These are phyloP conservation scores for Spialia ferax DNA, from an alignment of 2,888 invertebrate genomes.

Conservation along the genomic window DNA sequence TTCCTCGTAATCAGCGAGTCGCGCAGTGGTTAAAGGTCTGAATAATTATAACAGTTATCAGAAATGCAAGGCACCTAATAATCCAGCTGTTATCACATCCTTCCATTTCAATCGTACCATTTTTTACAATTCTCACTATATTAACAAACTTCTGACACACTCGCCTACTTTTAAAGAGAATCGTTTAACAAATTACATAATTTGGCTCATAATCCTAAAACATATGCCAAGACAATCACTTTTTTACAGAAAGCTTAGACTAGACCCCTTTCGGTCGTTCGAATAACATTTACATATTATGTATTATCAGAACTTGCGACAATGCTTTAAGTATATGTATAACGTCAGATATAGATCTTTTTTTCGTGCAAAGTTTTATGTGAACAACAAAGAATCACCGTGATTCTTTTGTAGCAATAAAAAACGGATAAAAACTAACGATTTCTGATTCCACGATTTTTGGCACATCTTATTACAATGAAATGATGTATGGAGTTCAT, in stretches of 20 bases:
- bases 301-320: conserved; percentile 38
- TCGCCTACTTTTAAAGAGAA: conserved; percentile 52
- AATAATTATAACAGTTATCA: conserved; percentile 40
- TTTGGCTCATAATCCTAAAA: conserved; percentile 75
- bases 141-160: conserved; percentile 61
- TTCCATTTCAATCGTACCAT: conserved; percentile 61
- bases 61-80: conserved; percentile 71
- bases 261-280: conserved; percentile 36
- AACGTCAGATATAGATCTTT: conserved; percentile 43
- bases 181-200: conserved; percentile 63
- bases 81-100: conserved; percentile 55
- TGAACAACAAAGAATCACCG: conserved; percentile 37
- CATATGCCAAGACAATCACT: conserved; percentile 67
- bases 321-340: conserved; percentile 23
- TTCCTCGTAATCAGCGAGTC: conserved; percentile 37
- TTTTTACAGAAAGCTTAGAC: conserved; percentile 43
- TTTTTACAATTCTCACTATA: conserved; percentile 61
- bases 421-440: conserved; percentile 34
- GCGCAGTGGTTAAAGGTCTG: conserved; percentile 39
- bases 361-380: conserved; percentile 41
- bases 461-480: conserved; percentile 72
- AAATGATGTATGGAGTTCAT: conserved; percentile 52
- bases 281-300: conserved; percentile 37
- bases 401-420: conserved; percentile 27
- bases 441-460: conserved; percentile 52